Base-by-base conservation (phyloP, 1,140 invertebrate species). In the Adoxophyes honmai region DNA sequence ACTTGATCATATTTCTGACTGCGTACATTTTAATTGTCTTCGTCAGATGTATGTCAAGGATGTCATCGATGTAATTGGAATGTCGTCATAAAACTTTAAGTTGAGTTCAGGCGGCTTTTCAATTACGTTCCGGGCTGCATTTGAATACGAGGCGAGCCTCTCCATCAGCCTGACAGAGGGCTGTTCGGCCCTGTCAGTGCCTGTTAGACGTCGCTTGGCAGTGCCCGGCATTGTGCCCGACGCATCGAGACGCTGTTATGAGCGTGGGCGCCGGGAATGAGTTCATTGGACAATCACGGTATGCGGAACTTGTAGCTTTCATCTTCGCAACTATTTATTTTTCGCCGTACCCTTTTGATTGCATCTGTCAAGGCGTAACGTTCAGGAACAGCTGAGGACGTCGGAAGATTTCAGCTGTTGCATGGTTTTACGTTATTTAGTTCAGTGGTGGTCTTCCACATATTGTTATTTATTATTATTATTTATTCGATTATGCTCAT, bases 241-340 rank as follows among this genome's bases (percentile, higher is more conserved):
- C 42, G 42, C 15, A 44, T 9, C 16, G 42, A 16, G 42, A 48
- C 42, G 42, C 42, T 28, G 42, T 48, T 48, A 48, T 48, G 34
- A 55, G 75, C 68, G 76, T 81, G 75, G 76, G 76, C 63, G 68
- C 34, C 63, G 51, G 57, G 55, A 76, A 73, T 62, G 75, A 73
- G 79, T 76, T 76, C 75, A 78, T 66, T 66, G 75, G 71, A 81
- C 75, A 78, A 61, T 71, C 64, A 61, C 69, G 75, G 76, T 58
- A 81, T 75, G 75, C 79, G 79, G 79, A 81, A 79, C 64, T 70
- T 57, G 55, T 57, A 57, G 60, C 53, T 56, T 58, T 60, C 55
- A 55, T 53, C 38, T 56, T 48, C 1, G 42, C 42, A 48, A 48
- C 42, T 48, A 48, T 48, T 21, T 48, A 21, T 48, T 39, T 48